phyloP scores from a whole-genome alignment of 2,888 invertebrate genomes.

The Tetropium fuscum region DNA sequence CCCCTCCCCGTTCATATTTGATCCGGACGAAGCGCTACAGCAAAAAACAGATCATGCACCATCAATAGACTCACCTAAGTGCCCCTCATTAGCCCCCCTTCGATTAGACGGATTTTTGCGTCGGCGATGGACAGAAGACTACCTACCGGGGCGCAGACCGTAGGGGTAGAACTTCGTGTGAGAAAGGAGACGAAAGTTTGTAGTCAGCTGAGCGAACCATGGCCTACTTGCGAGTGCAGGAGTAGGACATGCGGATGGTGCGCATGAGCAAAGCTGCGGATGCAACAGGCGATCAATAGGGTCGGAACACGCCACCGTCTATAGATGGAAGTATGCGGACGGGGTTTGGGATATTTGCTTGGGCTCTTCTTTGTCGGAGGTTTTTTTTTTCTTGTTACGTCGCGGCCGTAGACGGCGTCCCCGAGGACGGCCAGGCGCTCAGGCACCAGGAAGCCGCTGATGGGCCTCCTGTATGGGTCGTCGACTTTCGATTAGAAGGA shows the following conservation, averaged over 20 bases:
- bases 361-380: not conserved
- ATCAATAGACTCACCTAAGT: slow-evolving; percentile 21
- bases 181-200: slow-evolving; percentile 28
- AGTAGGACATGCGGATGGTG: slow-evolving; percentile 56
- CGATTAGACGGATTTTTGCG: not conserved
- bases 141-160: slow-evolving; percentile 10
- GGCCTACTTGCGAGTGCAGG: slow-evolving; percentile 46
- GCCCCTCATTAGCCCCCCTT: not conserved
- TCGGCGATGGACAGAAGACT: not conserved
- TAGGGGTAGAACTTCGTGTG: slow-evolving; percentile 21
- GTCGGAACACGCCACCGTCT: slow-evolving; percentile 22
- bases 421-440: too few relatives aligned
- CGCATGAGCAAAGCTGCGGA: slow-evolving; percentile 49
- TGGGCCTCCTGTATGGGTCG: too few relatives aligned
- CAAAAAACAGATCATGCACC: slow-evolving; percentile 14
- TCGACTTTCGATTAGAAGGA: too few relatives aligned
- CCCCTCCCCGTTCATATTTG: not conserved
- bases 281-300: slow-evolving; percentile 64
- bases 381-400: not conserved
- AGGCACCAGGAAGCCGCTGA: too few relatives aligned
- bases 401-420: too few relatives aligned
- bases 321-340: not conserved
- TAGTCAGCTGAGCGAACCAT: slow-evolving; percentile 32
- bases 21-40: not conserved
- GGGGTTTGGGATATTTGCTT: not conserved